Base-by-base conservation (phyloP, 2,113 vertebrate genomes). In the Neomonachus schauinslandi region DNA sequence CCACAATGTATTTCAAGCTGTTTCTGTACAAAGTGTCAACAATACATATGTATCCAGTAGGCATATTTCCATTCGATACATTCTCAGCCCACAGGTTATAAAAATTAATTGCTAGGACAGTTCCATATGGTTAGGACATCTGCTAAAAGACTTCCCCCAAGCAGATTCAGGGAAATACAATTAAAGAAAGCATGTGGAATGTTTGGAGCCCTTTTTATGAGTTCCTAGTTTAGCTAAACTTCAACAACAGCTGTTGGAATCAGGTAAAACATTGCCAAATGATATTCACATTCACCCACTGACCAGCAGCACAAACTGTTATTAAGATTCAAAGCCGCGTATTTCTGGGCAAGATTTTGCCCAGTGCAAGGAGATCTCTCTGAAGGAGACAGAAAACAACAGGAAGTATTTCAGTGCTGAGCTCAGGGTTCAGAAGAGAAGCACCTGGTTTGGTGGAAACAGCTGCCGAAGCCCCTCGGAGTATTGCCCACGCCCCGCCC, bases 121-220 rank as follows among this genome's bases (percentile, higher is more conserved):
- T 88, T 93, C 90, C 95, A 92, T 96, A 94, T 94, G 95, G 57
- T 39, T n/a, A 39, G 81, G 57, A 95, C 97, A 98, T 98, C 97
- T 98, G 97, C 57, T 94, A 21, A 95, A 95, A 88, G 69, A 71
- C 67, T 97, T 63, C 57, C 97, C 87, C 51, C 28, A 26, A 80
- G 92, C 92, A 94, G 36, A 96, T 89, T 97, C 83, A 28, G 65
- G 69, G 84, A 98, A 97, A 96, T 83, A 39, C 51, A 97, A 97
- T 96, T 92, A 96, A 84, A 90, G 72, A 74, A 87, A 88, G 18
- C 86, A 92, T 81, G 87, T 76, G 87, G 90, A 92, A 49, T 77
- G 51, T 80, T 92, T 72, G 71, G 61, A 88, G 87, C 72, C 83
- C 81, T 92, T 96, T 96, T 94, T 77, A 89, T 92, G 63, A 65